A percentile compares a stretch with the other conserved stretches of the same genome.
phyloP scores from a whole-genome alignment of 2,888 invertebrate species.

The Eupithecia pulchellata region DNA sequence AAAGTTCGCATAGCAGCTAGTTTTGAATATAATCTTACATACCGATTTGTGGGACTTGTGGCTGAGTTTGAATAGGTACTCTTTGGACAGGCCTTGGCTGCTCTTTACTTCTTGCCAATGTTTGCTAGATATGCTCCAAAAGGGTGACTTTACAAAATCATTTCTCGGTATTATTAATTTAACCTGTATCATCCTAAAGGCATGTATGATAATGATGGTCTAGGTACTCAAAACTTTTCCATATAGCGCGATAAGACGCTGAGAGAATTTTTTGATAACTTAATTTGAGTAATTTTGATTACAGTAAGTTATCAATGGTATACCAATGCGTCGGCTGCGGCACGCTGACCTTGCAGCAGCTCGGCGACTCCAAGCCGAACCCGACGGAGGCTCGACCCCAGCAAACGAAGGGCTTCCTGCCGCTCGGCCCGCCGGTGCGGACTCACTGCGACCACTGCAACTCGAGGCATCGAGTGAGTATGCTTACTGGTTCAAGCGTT shows the following conservation, averaged over 20 bases:
- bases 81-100: slow-evolving; percentile 78
- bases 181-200: too few species aligned
- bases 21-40: slow-evolving; percentile 10
- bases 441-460: slow-evolving; percentile 91
- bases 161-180: too few species aligned
- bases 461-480: slow-evolving; percentile 89
- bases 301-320: slow-evolving; percentile 93
- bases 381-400: slow-evolving; percentile 84
- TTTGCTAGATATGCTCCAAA: too few species aligned
- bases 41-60: slow-evolving; percentile 63
- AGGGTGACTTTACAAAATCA: too few species aligned
- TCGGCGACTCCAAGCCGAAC: slow-evolving; percentile 88
- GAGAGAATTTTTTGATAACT: too few species aligned
- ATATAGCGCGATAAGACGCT: too few species aligned
- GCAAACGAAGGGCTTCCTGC: slow-evolving; percentile 87
- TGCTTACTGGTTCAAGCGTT: neutral
- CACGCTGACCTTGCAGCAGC: slow-evolving; percentile 89
- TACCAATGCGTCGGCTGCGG: slow-evolving; percentile 97
- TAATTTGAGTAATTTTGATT: neutral
- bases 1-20: neutral
- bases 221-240: too few species aligned
- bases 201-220: too few species aligned
- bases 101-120: slow-evolving; percentile 79
- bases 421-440: slow-evolving; percentile 88
- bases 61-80: slow-evolving; percentile 78